phyloP scores from a whole-genome alignment of 2,797 vertebrate species.

The Falco peregrinus region DNA sequence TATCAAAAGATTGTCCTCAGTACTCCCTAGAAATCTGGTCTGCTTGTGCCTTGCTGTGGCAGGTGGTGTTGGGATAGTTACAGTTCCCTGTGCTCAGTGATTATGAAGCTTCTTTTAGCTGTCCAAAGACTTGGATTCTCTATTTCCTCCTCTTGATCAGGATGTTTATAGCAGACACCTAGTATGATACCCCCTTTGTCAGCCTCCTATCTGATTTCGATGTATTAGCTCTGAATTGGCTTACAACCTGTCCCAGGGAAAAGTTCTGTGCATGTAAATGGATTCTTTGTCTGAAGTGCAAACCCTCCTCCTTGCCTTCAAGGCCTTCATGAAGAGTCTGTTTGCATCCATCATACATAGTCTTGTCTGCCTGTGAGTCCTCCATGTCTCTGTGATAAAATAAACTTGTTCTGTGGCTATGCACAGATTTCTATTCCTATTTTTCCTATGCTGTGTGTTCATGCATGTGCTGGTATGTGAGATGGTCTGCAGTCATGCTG shows the following conservation, averaged over 20 bases:
- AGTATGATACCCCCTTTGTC: neutral
- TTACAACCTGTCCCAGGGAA: neutral
- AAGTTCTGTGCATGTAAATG: neutral
- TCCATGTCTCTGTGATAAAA: neutral
- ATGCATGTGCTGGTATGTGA: neutral
- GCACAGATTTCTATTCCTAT: neutral
- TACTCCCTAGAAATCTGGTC: neutral
- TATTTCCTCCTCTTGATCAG: neutral
- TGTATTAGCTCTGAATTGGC: neutral
- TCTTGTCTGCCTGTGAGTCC: neutral
- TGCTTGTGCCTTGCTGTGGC: neutral
- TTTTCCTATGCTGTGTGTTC: neutral
- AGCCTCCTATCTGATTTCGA: neutral
- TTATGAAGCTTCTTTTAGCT: neutral
- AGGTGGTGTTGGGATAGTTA: neutral
- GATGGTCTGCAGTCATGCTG: neutral
- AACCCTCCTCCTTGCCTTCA: neutral
- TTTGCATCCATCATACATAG: neutral
- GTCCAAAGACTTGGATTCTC: neutral
- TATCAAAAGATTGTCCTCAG: neutral
- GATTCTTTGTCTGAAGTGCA: neutral
- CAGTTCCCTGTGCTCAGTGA: neutral
- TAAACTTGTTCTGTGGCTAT: neutral
- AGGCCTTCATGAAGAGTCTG: neutral
- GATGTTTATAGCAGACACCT: neutral